Base-by-base conservation (phyloP, 2,797 vertebrate species). In the Semotilus atromaculatus region DNA sequence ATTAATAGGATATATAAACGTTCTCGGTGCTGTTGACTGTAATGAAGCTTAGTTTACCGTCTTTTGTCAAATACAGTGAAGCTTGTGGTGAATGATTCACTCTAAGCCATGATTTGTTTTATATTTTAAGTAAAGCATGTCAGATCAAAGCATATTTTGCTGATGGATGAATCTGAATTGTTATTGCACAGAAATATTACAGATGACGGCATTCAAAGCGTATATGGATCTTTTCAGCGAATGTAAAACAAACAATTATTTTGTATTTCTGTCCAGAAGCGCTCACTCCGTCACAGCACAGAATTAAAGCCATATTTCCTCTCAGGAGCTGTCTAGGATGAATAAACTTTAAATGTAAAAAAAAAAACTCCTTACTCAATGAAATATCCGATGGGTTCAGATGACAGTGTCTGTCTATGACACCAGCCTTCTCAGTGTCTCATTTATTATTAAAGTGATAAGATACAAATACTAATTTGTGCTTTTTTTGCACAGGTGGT, bases 41-140 rank as follows among this genome's bases (percentile, higher is more conserved):
- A 84, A 40, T 60, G 60, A 72, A 36, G 80, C 55, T 80, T 58
- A 70, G 51, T 83, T 83, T 83, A 75, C 60, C 34, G 11, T 64
- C 64, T 68, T 73, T 84, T 77, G 64, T 84, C 82, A 70, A 78
- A 76, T 40, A 68, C 73, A 70, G 48, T 78, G 82, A 78, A 48
- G 62, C 34, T 34, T 85, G 86, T 10, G 72, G 86, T 64, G 55
- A 72, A 60, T 84, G 82, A 85, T 81, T 84, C 74, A 83, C 53
- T 60, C 68, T 72, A 78, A 85, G 70, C 73, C 58, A 51, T 83
- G 64, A 81, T 82, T 81, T 73, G 60, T 77, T 81, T 53, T 55
- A 85, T 64, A 81, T 84, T 80, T 71, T 23, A 48, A 80, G 60
- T 75, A 72, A 74, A 80, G 73, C 36, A 34, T 78, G 66, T 85